Evolutionary conservation across 2,888 invertebrate species (phyloP), one percentile per base, ranked within the genome.

Genomic region (Chaitophorus viminalis): DNA sequence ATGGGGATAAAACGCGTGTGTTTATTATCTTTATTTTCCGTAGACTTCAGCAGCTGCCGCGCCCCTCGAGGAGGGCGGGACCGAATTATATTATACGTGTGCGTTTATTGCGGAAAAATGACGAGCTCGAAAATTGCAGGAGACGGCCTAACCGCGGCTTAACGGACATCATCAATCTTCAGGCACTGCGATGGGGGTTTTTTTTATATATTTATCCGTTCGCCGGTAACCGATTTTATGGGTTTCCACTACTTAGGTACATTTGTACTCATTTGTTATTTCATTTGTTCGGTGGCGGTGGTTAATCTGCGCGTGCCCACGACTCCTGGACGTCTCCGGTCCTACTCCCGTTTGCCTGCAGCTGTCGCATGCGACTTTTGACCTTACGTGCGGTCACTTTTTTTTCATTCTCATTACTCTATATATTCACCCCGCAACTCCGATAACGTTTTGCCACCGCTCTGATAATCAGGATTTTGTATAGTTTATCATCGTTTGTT

Each of bases 131-230:
- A 70, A 70, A 70, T 31, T 39, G 70, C 82, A 11, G 18, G 31
- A 52, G 39, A 82, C 68, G 9, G 65, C 29, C n/a, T n/a, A n/a
- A 18, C 3, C 18, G 17, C 25, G 60, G 36, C n/a, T 70, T 70
- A 70, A 82, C 46, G 33, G 36, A 82, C 82, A 36, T 82, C 82
- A 82, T 82, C 82, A 82, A 82, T 82, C 82, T 82, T 72, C 54
- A n/a, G n/a, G 68, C 8, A 29, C n/a, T n/a, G 4, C 2, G 33
- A 17, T 1, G 6, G n/a, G 52, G 68, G 3, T 11, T 25, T 72
- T 33, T 82, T 82, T 33, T n/a, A n/a, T n/a, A n/a, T n/a, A n/a
- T n/a, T n/a, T n/a, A n/a, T n/a, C n/a, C n/a, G n/a, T 14, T 31
- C 46, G 17, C 17, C 46, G 14, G 46, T 14, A 31, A 36, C 33